phyloP scores from a whole-genome alignment of 1,140 invertebrate genomes.

The Halesus radiatus region DNA sequence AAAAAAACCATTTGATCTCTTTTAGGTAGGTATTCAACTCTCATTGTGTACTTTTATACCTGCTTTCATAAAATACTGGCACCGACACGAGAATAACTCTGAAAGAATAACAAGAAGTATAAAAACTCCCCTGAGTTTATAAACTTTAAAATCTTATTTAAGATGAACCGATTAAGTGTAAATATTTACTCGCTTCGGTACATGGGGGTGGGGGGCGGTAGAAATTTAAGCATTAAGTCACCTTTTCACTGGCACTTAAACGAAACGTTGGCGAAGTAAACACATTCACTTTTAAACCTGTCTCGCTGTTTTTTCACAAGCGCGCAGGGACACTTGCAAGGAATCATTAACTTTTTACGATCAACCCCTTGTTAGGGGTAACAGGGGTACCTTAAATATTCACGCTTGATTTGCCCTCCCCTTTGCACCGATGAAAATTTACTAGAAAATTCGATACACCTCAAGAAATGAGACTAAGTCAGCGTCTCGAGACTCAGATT shows the following conservation, averaged over 20 bases:
- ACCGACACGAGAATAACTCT: no score
- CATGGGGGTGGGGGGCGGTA: not conserved
- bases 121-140: no score
- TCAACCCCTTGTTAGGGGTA: not conserved
- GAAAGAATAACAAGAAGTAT: no score
- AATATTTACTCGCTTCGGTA: not conserved
- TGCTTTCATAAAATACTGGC: no score
- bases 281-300: conserved; percentile 22
- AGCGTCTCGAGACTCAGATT: conserved; percentile 50
- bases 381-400: conserved; percentile 26
- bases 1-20: no score
- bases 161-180: not conserved
- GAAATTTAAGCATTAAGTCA: conserved; percentile 19
- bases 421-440: conserved; percentile 42
- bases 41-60: no score
- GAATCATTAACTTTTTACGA: conserved; percentile 50
- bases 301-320: conserved; percentile 44
- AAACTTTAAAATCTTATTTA: no score
- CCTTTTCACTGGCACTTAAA: conserved; percentile 16
- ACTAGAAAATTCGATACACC: conserved; percentile 51
- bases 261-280: conserved; percentile 21
- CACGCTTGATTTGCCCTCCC: conserved; percentile 36
- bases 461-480: conserved; percentile 8
- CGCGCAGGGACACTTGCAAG: conserved; percentile 40
- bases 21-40: no score